phyloP scores from a whole-genome alignment of 2,888 invertebrate species.

The Lycia hirtaria region DNA sequence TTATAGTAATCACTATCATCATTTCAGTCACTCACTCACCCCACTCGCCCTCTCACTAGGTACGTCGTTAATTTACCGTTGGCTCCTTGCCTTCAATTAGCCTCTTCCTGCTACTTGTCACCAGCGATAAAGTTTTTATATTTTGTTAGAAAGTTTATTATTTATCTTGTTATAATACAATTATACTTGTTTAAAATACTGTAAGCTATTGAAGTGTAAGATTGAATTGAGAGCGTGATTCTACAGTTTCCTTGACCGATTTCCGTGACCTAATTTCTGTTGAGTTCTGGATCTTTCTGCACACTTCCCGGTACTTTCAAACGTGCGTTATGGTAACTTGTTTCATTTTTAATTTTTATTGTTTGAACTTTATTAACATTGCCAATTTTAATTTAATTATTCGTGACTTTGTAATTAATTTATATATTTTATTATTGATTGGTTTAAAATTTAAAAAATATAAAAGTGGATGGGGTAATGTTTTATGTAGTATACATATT shows the following conservation, averaged over 20 bases:
- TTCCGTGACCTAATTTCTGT: conserved; percentile 37
- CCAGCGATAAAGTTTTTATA: too few relatives aligned
- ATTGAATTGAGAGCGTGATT: conserved; percentile 19
- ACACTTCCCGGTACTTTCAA: conserved; percentile 22
- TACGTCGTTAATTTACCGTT: too few relatives aligned
- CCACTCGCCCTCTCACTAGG: too few relatives aligned
- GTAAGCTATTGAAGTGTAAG: conserved; percentile 15
- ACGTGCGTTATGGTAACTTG: background rate
- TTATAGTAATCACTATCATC: too few relatives aligned
- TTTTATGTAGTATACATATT: too few relatives aligned
- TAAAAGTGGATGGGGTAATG: too few relatives aligned
- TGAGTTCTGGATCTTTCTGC: conserved; percentile 13
- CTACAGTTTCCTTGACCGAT: conserved; percentile 40
- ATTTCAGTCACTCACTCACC: too few relatives aligned
- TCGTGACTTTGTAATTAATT: background rate
- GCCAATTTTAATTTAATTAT: background rate
- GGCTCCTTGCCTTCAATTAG: too few relatives aligned
- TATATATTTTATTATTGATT: background rate
- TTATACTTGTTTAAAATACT: conserved; percentile 8
- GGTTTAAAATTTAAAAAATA: too few relatives aligned
- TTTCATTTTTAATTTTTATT: conserved; percentile 11
- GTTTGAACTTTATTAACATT: background rate
- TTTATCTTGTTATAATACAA: too few relatives aligned
- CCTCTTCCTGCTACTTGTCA: too few relatives aligned
- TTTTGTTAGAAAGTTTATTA: too few relatives aligned